These are phyloP conservation scores for Pocota personata DNA, from an alignment of 2,888 invertebrate genomes.

Conservation along the genomic window DNA sequence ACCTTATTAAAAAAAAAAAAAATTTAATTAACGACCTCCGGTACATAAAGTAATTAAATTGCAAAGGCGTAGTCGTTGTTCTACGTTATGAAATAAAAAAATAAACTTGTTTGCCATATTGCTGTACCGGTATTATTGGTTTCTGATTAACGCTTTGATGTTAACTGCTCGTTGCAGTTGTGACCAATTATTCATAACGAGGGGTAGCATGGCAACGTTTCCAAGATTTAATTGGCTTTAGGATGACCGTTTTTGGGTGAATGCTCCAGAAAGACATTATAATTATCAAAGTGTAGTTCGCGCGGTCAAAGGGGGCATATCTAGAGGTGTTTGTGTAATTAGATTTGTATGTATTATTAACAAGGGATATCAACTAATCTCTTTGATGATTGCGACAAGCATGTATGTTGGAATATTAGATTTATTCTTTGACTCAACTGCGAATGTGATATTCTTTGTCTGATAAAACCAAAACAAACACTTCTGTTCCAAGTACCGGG, in stretches of 20 bases:
- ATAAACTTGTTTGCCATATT: constrained; percentile 15
- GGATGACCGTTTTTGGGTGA: constrained; percentile 23
- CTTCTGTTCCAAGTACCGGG: too few species aligned
- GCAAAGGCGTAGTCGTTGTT: neutral
- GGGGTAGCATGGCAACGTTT: too few species aligned
- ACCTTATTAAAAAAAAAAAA: constrained; percentile 34
- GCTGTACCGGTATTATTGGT: constrained; percentile 5
- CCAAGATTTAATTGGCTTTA: constrained; percentile 32
- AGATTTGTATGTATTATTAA: too few species aligned
- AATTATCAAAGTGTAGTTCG: neutral
- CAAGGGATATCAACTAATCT: too few species aligned
- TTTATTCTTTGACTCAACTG: too few species aligned
- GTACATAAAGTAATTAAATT: constrained; percentile 41
- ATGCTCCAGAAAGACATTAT: constrained; percentile 20
- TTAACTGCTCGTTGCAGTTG: constrained; percentile 1
- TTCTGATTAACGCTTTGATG: constrained; percentile 39
- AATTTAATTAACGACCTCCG: constrained; percentile 33
- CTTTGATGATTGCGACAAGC: too few species aligned
- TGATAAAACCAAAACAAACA: too few species aligned
- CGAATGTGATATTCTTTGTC: too few species aligned
- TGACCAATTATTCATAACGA: neutral
- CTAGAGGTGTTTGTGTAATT: too few species aligned
- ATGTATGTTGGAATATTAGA: too few species aligned
- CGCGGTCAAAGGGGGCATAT: too few species aligned
- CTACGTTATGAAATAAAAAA: constrained; percentile 6